Percentiles rank a stretch among this genome's conserved stretches.
These are phyloP conservation scores for Agrochola circellaris DNA, from an alignment of 2,888 invertebrate genomes.

Conservation along the genomic window DNA sequence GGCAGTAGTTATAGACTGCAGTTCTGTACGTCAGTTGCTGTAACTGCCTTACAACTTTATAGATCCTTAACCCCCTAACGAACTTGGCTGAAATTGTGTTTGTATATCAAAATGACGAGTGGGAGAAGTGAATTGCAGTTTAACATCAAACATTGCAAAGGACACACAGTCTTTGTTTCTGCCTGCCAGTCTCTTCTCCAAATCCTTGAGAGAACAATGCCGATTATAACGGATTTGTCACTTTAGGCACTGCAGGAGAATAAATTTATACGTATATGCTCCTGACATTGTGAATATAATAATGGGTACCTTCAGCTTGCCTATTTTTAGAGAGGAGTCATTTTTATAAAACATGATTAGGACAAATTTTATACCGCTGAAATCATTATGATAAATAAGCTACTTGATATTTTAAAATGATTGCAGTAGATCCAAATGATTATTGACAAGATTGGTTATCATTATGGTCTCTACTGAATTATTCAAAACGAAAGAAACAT, in stretches of 20 bases:
- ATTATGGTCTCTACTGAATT: not conserved
- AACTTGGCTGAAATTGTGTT: constrained; percentile 22
- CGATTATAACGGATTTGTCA: constrained; percentile 35
- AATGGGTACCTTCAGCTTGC: not conserved
- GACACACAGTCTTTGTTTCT: constrained; percentile 63
- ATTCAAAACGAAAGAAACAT: constrained; percentile 3
- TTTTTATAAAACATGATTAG: not conserved
- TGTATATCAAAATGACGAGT: constrained; percentile 58
- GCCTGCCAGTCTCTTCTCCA: constrained; percentile 40
- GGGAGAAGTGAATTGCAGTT: constrained; percentile 68
- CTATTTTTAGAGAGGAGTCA: not conserved
- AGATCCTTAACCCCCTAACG: constrained; percentile 17
- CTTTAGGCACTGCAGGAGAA: not conserved
- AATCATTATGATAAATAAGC: constrained; percentile 4
- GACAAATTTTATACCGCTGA: not conserved
- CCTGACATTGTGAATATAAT: constrained; percentile 1
- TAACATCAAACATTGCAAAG: constrained; percentile 65
- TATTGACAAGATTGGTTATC: not conserved
- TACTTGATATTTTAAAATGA: not conserved
- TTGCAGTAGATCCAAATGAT: not conserved
- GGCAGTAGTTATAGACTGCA: not conserved
- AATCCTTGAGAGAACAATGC: constrained; percentile 45
- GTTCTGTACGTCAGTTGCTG: not conserved
- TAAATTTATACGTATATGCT: constrained; percentile 7
- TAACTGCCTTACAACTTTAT: constrained; percentile 19